Base-by-base conservation (phyloP, 1,140 invertebrate genomes). In the Araneus ventricosus region DNA sequence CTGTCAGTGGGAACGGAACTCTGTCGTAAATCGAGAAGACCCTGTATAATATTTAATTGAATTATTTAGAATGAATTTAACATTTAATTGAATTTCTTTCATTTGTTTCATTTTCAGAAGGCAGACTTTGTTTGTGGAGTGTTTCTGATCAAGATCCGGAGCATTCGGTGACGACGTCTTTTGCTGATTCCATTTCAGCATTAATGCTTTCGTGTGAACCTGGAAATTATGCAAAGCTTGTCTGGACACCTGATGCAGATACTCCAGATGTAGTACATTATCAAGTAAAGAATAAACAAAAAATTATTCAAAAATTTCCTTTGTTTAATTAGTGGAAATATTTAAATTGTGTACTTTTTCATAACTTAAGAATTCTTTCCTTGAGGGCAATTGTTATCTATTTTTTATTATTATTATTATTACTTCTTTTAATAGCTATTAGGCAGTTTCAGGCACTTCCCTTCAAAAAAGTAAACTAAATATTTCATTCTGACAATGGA, bases 251-350 rank as follows among this genome's bases (percentile, higher is more conserved):
- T 0, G 97, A 98, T 95, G 95, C 96, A 79, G 96, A 97, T 93
- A 99, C 98, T 3, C 98, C 98, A 0, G 97, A 99, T 95, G 98
- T 97, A 37, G 97, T 99, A 63, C 99, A 98, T 95, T 99, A 99
- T 95, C 98, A 98, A 96, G 97, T 98, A 95, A 8, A 20, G 95
- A 75, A 94, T 70, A 39, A 63, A 57, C 6, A 70, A 37, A 61
- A 87, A 6, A 61, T 27, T n/a, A 34, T 34, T 59, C 37, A 37
- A 30, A 57, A 17, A 52, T 52, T 14, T 52, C 17, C 10, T 52
- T 52, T 52, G 45, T 52, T 52, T 52, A 17, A 14, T 52, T 57
- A 34, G 8, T n/a, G 5, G 34, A 0, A 1, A 59, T 27, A 52
- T 30, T 45, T 52, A 86, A 10, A 3, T 86, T 30, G 45, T 52